Evolutionary conservation across 2,888 invertebrate species (phyloP), one percentile per base, ranked within the genome.

Genomic region (Gortyna flavago): DNA sequence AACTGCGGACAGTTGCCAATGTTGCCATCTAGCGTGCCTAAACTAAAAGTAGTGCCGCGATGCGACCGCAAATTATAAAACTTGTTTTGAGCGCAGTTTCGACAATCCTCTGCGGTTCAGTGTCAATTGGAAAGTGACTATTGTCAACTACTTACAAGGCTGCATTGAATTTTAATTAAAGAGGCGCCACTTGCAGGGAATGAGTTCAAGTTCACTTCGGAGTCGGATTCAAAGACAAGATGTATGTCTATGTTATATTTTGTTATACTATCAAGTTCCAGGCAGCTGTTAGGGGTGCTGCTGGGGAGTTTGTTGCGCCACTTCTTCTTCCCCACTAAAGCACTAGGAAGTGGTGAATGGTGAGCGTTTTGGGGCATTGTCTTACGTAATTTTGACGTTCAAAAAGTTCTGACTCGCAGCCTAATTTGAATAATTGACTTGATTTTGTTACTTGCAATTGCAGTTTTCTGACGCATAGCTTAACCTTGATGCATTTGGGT

Each of bases 11-110:
- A 86, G 80, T 77, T 81, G 57, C 54, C 54, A 54, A 54, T 54
- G 54, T 54, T 54, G 84, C 80, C 85, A 80, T 87, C 85, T 81
- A 87, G 85, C 77, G 80, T 72, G 72, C 76, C 84, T 76, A 85
- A 88, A 85, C 89, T 88, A 86, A 89, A 89, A 89, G 84, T 86
- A 87, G 77, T 35, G 75, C 76, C 80, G 44, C 69, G 76, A 86
- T 81, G 48, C 62, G 78, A 87, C 91, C 92, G 91, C 92, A 90
- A 91, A 93, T 92, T 93, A 93, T 91, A 91, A 90, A 92, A 92
- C 88, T 92, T 88, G 88, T 90, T 90, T 88, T 83, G 88, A 84
- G 87, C 82, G 74, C 88, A 84, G 77, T 86, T 90, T 85, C 84
- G 80, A 80, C 86, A 79, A 81, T 86, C 85, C 85, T 87, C 80